Percentiles rank a stretch among this genome's conserved stretches.
Evolutionary conservation across 1,140 invertebrate genomes (phyloP).

Genomic region (Drosophila sp.): DNA sequence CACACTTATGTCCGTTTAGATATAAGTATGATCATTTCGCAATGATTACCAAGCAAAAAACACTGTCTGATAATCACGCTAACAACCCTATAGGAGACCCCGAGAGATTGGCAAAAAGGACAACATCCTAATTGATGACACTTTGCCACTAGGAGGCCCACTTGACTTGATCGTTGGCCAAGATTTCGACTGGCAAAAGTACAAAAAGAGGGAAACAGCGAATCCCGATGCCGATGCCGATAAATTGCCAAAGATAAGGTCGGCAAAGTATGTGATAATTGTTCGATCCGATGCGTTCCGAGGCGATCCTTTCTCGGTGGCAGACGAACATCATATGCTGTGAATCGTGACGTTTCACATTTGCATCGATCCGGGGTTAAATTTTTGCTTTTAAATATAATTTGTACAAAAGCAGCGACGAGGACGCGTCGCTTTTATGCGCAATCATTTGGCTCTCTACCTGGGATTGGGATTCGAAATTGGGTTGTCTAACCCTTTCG

Average conservation of each 20-base stretch:
- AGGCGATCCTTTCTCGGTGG: not conserved
- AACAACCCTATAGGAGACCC: constrained; percentile 9
- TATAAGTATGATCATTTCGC: not conserved
- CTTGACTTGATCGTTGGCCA: constrained; percentile 63
- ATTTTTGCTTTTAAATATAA: constrained; percentile 56
- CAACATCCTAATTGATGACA: constrained; percentile 68
- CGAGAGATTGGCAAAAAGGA: constrained; percentile 32
- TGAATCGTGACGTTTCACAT: constrained; percentile 18
- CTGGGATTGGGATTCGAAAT: constrained; percentile 48
- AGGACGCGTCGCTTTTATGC: constrained; percentile 42
- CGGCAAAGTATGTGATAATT: constrained; percentile 1
- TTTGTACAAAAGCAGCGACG: constrained; percentile 39
- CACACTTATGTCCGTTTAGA: too few species aligned
- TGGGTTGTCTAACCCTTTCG: constrained; percentile 68
- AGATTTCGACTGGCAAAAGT: not conserved
- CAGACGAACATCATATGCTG: constrained; percentile 1
- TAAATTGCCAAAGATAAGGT: not conserved
- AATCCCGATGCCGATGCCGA: not conserved
- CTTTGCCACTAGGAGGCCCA: constrained; percentile 41
- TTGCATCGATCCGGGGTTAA: constrained; percentile 47
- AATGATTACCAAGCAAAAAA: too few species aligned
- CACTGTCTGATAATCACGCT: too few species aligned
- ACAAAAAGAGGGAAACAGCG: not conserved
- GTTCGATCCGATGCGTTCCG: constrained; percentile 18
- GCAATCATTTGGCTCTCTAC: constrained; percentile 51